phyloP scores from a whole-genome alignment of 2,797 vertebrate genomes.

The Gymnoscopelus braueri region DNA sequence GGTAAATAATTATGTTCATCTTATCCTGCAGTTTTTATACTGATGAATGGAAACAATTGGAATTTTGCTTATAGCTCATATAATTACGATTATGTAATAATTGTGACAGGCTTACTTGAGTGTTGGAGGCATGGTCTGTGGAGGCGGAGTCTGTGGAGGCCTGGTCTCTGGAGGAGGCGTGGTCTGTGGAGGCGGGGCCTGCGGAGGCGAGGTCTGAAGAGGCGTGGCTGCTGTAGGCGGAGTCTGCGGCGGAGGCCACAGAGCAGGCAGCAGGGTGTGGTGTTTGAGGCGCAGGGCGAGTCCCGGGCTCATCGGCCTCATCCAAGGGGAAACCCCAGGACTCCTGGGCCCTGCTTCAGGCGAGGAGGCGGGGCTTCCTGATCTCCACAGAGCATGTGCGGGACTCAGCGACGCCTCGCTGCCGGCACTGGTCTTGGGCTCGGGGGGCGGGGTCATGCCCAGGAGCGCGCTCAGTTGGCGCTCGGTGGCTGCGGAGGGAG shows the following conservation, averaged over 20 bases:
- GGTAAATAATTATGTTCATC: too few relatives aligned
- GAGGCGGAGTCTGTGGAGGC: neutral
- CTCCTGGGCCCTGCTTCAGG: neutral
- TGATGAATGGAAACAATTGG: too few relatives aligned
- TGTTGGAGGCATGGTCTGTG: too few relatives aligned
- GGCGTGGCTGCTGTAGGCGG: too few relatives aligned
- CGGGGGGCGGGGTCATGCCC: conserved; percentile 54
- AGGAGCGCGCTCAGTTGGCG: conserved; percentile 82
- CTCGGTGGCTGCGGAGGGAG: conserved; percentile 65
- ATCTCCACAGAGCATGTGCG: conserved; percentile 7
- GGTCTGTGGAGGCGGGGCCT: too few relatives aligned
- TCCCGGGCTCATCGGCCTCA: neutral
- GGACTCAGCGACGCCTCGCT: neutral
- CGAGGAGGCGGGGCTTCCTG: neutral
- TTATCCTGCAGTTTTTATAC: too few relatives aligned
- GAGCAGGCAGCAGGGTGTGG: conserved; percentile 26
- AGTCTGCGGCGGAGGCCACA: neutral
- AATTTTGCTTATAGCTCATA: too few relatives aligned
- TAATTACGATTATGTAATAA: too few relatives aligned
- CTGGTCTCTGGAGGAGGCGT: neutral
- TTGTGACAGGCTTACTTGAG: too few relatives aligned
- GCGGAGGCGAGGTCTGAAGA: neutral
- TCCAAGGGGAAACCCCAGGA: conserved; percentile 16
- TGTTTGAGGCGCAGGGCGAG: neutral
- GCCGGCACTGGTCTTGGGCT: conserved; percentile 39